Conservation (phyloP, 2,888 invertebrate species). For the Coronaproctus castanopsis region DNA sequence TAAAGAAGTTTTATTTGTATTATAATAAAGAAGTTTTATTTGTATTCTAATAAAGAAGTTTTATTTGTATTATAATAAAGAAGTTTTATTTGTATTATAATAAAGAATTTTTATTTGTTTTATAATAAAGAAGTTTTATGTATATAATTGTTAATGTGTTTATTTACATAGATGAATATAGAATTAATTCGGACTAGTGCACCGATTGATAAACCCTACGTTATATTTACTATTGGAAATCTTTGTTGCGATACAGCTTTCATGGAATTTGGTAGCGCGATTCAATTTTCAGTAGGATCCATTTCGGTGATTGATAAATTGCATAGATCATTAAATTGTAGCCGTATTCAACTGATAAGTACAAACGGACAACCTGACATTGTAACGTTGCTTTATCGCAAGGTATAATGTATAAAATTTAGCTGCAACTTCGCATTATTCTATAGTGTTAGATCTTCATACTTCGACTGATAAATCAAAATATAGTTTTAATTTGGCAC, state of each 20-base stretch:
- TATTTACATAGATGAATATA: slow-evolving; percentile 42
- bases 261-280: slow-evolving; percentile 57
- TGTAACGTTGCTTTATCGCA: slow-evolving; percentile 50
- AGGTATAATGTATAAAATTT: slow-evolving; percentile 36
- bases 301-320: slow-evolving; percentile 51
- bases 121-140: too few relatives aligned
- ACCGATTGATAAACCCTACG: slow-evolving; percentile 46
- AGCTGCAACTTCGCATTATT: too few relatives aligned
- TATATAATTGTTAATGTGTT: too few relatives aligned
- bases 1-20: too few relatives aligned
- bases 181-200: slow-evolving; percentile 43
- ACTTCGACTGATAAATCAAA: too few relatives aligned
- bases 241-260: slow-evolving; percentile 50
- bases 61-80: too few relatives aligned
- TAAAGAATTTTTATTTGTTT: too few relatives aligned
- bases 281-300: slow-evolving; percentile 45
- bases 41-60: too few relatives aligned
- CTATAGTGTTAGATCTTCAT: too few relatives aligned
- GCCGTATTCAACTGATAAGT: slow-evolving; percentile 51
- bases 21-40: too few relatives aligned
- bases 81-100: too few relatives aligned
- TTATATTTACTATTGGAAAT: slow-evolving; percentile 47
- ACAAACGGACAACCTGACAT: slow-evolving; percentile 41
- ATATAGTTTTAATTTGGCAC: too few relatives aligned
- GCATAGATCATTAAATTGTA: slow-evolving; percentile 49